Conservation (phyloP, 2,888 invertebrate genomes). For the Diadegma fenestrale region DNA sequence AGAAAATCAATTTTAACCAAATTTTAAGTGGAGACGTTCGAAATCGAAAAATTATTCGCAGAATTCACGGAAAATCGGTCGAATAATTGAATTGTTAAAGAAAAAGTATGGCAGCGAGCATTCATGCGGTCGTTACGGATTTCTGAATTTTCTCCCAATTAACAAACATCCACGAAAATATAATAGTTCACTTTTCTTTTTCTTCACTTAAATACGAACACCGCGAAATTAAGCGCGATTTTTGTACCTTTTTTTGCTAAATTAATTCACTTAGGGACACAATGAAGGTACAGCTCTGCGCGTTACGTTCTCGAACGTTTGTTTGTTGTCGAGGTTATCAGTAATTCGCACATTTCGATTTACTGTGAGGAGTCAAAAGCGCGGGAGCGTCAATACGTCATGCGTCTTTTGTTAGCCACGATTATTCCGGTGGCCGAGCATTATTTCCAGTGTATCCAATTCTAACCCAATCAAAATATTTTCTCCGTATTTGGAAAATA, state of each 20-base stretch:
- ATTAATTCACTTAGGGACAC: not conserved
- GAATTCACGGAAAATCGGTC: not conserved
- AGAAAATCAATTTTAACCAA: not conserved
- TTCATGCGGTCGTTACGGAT: not conserved
- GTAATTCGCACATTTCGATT: not conserved
- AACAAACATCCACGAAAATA: not conserved
- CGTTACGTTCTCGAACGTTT: too few relatives aligned
- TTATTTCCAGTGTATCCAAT: not conserved
- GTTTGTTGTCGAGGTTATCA: not conserved
- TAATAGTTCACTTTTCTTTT: not conserved
- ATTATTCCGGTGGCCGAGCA: too few relatives aligned
- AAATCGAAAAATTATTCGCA: not conserved
- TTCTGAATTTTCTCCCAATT: not conserved
- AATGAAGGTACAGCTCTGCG: not conserved
- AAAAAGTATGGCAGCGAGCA: not conserved
- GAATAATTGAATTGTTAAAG: not conserved
- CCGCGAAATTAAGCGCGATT: not conserved
- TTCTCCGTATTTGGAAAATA: too few relatives aligned
- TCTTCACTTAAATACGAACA: not conserved
- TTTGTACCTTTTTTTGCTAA: not conserved
- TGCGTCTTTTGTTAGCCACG: not conserved
- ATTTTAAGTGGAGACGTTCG: not conserved
- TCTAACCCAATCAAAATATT: not conserved
- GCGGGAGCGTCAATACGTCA: not conserved
- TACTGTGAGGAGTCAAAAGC: not conserved